Conservation (phyloP, 2,888 invertebrate species). For the Leptinotarsa haldemani region DNA sequence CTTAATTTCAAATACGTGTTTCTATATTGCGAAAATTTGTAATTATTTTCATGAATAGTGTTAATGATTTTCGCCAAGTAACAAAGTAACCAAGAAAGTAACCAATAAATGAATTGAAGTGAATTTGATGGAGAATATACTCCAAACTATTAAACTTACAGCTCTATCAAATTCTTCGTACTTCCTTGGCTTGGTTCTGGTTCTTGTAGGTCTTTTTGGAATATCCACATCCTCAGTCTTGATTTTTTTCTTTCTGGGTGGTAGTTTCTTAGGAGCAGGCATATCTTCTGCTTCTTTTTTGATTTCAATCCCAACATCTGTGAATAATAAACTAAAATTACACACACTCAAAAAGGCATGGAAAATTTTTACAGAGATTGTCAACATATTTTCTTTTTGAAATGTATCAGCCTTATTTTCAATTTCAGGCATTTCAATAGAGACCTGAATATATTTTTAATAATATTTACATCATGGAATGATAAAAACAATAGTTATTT, state of each 20-base stretch:
- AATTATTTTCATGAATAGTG: too few relatives aligned
- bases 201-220: conserved; percentile 39
- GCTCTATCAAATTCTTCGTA: neutral
- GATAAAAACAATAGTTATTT: too few relatives aligned
- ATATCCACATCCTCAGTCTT: conserved; percentile 42
- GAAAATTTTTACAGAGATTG: neutral
- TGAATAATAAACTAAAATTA: neutral
- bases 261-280: conserved; percentile 52
- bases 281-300: conserved; percentile 46
- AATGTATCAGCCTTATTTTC: neutral
- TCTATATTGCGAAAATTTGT: too few relatives aligned
- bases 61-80: too few relatives aligned
- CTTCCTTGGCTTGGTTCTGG: conserved; percentile 28
- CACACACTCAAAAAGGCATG: neutral
- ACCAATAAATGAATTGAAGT: too few relatives aligned
- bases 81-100: too few relatives aligned
- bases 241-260: conserved; percentile 49
- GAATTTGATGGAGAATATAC: too few relatives aligned
- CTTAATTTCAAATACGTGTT: too few relatives aligned
- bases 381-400: neutral
- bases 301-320: conserved; percentile 10
- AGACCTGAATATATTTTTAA: too few relatives aligned
- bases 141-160: neutral
- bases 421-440: too few relatives aligned
- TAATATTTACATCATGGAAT: too few relatives aligned